Conservation (phyloP, 2,113 vertebrate species). For the Oriolus oriolus region DNA sequence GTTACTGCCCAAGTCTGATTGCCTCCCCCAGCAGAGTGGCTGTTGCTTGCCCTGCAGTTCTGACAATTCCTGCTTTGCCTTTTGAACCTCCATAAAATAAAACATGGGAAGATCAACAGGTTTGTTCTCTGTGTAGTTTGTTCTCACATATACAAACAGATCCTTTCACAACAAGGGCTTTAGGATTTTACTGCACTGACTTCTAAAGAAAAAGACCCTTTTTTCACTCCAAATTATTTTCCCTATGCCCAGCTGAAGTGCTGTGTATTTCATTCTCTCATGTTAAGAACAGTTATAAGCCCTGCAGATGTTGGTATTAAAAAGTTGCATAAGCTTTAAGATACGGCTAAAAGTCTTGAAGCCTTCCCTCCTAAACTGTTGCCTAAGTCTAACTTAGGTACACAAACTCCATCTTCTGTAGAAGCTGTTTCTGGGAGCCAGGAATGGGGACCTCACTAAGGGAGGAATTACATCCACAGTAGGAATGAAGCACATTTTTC, state of each 20-base stretch:
- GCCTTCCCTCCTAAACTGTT: background rate
- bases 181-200: background rate
- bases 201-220: background rate
- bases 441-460: background rate
- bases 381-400: background rate
- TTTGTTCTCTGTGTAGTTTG: background rate
- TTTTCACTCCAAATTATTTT: background rate
- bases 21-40: background rate
- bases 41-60: slow-evolving; percentile 7
- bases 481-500: background rate
- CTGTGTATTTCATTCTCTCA: background rate
- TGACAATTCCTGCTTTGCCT: slow-evolving; percentile 11
- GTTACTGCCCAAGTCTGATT: slow-evolving; percentile 14
- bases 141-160: background rate
- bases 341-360: background rate
- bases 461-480: too few relatives aligned
- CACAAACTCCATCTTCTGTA: background rate
- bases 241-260: background rate
- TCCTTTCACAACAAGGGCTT: background rate
- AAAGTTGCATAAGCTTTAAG: background rate
- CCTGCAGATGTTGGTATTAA: background rate
- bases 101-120: slow-evolving; percentile 9
- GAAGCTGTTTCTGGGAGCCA: background rate
- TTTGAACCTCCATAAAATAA: slow-evolving; percentile 54
- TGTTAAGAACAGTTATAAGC: background rate